Base-by-base conservation (phyloP, 2,888 invertebrate genomes). In the Xestia sexstrigata region DNA sequence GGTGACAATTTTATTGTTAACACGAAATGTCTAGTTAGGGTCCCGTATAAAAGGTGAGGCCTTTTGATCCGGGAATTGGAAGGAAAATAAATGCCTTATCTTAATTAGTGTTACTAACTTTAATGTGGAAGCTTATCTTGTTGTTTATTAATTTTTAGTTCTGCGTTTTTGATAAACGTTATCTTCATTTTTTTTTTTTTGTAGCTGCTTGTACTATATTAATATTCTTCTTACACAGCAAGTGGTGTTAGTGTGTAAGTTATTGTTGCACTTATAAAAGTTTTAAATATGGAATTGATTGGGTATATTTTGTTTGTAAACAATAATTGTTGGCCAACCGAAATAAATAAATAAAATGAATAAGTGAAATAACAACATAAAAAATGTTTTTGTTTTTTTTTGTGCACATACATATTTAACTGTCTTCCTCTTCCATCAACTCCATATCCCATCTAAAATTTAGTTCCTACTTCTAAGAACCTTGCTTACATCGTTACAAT, bases 1-100 rank as follows among this genome's bases (percentile, higher is more conserved):
- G 90, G 92, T 92, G 90, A 88, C 86, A 86, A 88, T 88, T 88
- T 89, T 84, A 90, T 91, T 90, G 89, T 90, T 89, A 88, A 85
- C 89, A 83, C 74, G 69, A 88, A 88, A 87, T 88, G 89, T 82
- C 87, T 88, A 81, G 83, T 88, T 88, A 87, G 89, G 87, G 87
- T 65, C 52, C 74, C 49, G 69, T 70, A 76, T 78, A 84, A 83
- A 84, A 83, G 85, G 81, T 81, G 72, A 52, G 55, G 58, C 52
- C 71, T 72, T 74, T 82, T 78, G 83, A 84, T 86, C 75, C 70
- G 74, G 75, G 70, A 13, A 73, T 82, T 49, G 63, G 52, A 78
- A 70, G 47, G 83, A 49, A 76, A 78, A 80, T 72, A 75, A 82
- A 75, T 74, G 26, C 17, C 75, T 86, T 86, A 86, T 86, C 86